Evolutionary conservation across 2,888 invertebrate species (phyloP).

Genomic region (Autographa pulchrina): DNA sequence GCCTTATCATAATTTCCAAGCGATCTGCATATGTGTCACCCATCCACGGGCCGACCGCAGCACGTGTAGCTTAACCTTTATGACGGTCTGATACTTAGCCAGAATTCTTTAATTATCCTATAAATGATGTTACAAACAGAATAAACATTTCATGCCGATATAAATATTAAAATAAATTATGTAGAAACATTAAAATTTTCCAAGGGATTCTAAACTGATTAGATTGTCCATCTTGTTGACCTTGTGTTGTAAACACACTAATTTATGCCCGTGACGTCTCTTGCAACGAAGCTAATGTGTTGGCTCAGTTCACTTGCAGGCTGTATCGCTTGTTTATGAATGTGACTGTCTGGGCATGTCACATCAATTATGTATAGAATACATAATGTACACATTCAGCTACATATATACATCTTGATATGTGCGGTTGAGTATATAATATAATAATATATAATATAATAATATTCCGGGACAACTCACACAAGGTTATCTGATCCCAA

Average conservation of each 20-base stretch:
- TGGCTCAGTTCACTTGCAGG: background rate
- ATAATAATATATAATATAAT: too few relatives aligned
- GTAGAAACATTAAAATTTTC: background rate
- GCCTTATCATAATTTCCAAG: background rate
- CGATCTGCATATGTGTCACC: background rate
- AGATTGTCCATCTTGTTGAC: background rate
- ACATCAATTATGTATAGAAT: background rate
- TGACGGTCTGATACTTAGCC: background rate
- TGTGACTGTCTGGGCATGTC: background rate
- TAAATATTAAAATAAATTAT: background rate
- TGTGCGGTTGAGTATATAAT: too few relatives aligned
- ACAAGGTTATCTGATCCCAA: too few relatives aligned
- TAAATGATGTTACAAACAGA: background rate
- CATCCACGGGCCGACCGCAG: background rate
- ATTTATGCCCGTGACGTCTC: background rate
- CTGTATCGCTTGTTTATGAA: background rate
- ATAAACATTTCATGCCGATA: background rate
- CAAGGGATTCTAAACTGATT: slow-evolving; percentile 1
- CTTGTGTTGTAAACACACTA: background rate
- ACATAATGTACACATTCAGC: background rate
- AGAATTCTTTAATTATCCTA: background rate
- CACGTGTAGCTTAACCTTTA: background rate
- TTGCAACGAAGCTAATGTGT: background rate
- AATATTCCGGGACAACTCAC: too few relatives aligned
- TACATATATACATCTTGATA: too few relatives aligned